Percentiles rank a stretch among this genome's conserved stretches.
These are phyloP conservation scores for Dryoscopus gambensis DNA, from an alignment of 2,113 vertebrate genomes.

Conservation along the genomic window DNA sequence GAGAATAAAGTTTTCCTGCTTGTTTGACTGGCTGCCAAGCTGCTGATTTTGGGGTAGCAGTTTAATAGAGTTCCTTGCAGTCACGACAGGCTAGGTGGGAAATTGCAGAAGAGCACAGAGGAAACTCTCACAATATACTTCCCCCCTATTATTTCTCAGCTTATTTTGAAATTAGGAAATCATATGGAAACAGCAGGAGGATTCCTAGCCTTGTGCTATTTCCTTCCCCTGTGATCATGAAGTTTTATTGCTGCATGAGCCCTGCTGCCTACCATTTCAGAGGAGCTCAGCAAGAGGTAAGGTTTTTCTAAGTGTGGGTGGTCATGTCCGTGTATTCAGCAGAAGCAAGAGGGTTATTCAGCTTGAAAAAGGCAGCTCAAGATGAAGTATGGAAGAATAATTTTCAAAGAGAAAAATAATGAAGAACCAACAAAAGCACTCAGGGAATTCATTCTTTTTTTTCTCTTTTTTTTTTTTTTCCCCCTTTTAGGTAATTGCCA, in stretches of 20 bases:
- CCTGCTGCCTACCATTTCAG: conserved; percentile 58
- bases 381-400: conserved; percentile 33
- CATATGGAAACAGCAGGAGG: conserved; percentile 53
- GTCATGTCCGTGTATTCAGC: conserved; percentile 30
- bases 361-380: conserved; percentile 13
- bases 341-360: conserved; percentile 38
- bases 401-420: conserved; percentile 63
- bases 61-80: conserved; percentile 14
- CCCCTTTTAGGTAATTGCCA: not conserved
- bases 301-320: conserved; percentile 62
- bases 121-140: conserved; percentile 46
- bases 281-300: conserved; percentile 58
- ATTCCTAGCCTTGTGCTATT: conserved; percentile 29
- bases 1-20: not conserved
- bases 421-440: conserved; percentile 48
- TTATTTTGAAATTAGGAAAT: conserved; percentile 71
- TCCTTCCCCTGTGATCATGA: conserved; percentile 65
- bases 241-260: conserved; percentile 57
- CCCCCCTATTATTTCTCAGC: conserved; percentile 56
- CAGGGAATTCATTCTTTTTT: not conserved
- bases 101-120: conserved; percentile 10
- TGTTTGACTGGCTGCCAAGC: not conserved
- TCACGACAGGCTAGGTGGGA: not conserved
- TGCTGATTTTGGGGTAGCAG: not conserved
- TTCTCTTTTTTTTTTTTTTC: not conserved